Base-by-base conservation (phyloP, 1,140 invertebrate species). In the Caerostris extrusa region DNA sequence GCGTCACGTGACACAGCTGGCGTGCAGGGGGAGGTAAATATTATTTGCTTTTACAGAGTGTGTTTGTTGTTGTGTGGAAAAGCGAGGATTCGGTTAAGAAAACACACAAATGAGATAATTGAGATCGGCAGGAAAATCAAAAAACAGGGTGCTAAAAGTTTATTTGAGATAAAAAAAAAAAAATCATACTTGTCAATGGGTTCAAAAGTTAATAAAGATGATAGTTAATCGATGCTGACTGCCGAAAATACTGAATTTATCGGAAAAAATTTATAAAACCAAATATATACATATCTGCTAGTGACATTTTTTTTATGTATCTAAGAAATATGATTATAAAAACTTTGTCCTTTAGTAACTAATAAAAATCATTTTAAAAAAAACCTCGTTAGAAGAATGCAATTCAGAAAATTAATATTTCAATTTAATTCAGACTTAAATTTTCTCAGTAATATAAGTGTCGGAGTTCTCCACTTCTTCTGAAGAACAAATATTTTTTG, bases 1-100 rank as follows among this genome's bases (percentile, higher is more conserved):
- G 55, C 34, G 82, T 83, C 82, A 83, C 34, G 82, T 83, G 82
- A 83, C 82, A 58, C 82, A 56, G 82, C 82, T 58, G 82, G 82
- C 82, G 82, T 64, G 77, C 71, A 57, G 90, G 90, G 90, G 90
- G 90, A 83, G 69, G 90, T 83, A 83, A 91, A 91, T 91, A 91
- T 61, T 91, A 91, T 83, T 83, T 91, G 58, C 58, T 83, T 83
- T 81, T 90, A 64, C 89, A 58, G 69, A 90, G 58, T 91, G 77
- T 91, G 90, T 83, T 19, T 34, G 34, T 71, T 77, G 71, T 77
- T 50, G 69, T 17, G 50, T 83, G 82, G 82, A 58, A 83, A 57
- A 83, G 5, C 82, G 7, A 58, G 55, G 55, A 58, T 12, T 10
- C 7, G 71, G 10, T 19, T 50, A 58, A 57, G 55, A 57, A 83